Base-by-base conservation (phyloP, 2,888 invertebrate species). In the Metopia argyrocephala region DNA sequence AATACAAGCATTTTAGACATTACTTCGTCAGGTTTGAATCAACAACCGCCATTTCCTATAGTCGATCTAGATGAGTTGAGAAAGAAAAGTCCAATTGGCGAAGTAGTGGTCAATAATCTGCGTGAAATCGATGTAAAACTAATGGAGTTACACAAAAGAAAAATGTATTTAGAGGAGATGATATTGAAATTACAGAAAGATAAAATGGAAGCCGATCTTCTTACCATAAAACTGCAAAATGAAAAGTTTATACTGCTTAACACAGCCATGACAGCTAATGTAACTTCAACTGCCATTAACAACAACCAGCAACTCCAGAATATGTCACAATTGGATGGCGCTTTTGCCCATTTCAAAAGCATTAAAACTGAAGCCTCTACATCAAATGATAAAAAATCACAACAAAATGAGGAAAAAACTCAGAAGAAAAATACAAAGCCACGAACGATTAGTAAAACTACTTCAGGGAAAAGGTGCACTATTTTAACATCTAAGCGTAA, bases 141-240 rank as follows among this genome's bases (percentile, higher is more conserved):
- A n/a, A 80, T 89, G 83, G 89, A 89, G 74, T 82, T 89, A 54
- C 89, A 89, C 31, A 88, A 88, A 61, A 86, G 90, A 5, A 89
- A 89, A 76, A 87, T 86, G 76, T 87, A 87, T 57, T 85, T 90
- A n/a, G 90, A 90, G 27, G 89, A 89, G 71, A 88, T 89, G 87
- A 89, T 90, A 20, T 82, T 88, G 23, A 89, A 90, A 73, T 81
- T 89, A 27, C 90, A 90, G 73, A 89, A 88, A 18, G 89, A 90
- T 48, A 90, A 89, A 83, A 87, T 89, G 78, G 87, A 88, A 48
- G 83, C 89, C 28, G 90, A 90, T 70, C 80, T 88, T 78, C 73
- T 76, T n/a, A 87, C 85, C 2, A 85, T 90, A 64, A 88, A 89
- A 70, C 54, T 90, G 62, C 90, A 90, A 83, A 88, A 86, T 81